Conservation (phyloP, 2,113 vertebrate genomes). For the Lampris incognitus region DNA sequence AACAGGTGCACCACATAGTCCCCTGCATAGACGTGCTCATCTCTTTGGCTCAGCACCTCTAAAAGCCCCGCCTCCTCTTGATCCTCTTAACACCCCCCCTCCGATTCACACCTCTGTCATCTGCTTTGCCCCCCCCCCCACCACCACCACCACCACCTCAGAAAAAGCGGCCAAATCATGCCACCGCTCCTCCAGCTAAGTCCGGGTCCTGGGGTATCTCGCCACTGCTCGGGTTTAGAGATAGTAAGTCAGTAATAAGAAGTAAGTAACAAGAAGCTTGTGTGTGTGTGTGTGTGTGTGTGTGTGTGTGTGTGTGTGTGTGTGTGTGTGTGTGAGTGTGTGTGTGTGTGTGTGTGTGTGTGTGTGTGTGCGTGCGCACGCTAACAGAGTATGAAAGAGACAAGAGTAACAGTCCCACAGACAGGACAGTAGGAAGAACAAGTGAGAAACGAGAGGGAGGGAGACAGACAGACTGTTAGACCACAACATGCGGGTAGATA, state of each 20-base stretch:
- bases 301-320: background rate
- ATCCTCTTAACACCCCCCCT: background rate
- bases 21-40: conserved; percentile 60
- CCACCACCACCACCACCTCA: background rate
- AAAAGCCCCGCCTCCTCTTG: conserved; percentile 41
- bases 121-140: background rate
- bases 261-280: background rate
- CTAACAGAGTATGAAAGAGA: too few species aligned
- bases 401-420: too few species aligned
- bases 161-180: background rate
- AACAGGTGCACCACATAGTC: conserved; percentile 62
- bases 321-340: conserved; percentile 1
- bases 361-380: too few species aligned
- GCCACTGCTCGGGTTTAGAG: too few species aligned
- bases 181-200: conserved; percentile 6
- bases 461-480: too few species aligned
- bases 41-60: conserved; percentile 70
- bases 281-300: background rate
- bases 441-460: background rate
- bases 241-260: too few species aligned
- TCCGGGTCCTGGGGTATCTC: background rate
- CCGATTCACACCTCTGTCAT: conserved; percentile 14
- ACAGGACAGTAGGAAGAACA: too few species aligned
- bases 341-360: too few species aligned
- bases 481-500: too few species aligned